Percentiles rank a stretch among this genome's conserved stretches.
These are phyloP conservation scores for Aromia moschata DNA, from an alignment of 2,888 invertebrate species.

Conservation along the genomic window DNA sequence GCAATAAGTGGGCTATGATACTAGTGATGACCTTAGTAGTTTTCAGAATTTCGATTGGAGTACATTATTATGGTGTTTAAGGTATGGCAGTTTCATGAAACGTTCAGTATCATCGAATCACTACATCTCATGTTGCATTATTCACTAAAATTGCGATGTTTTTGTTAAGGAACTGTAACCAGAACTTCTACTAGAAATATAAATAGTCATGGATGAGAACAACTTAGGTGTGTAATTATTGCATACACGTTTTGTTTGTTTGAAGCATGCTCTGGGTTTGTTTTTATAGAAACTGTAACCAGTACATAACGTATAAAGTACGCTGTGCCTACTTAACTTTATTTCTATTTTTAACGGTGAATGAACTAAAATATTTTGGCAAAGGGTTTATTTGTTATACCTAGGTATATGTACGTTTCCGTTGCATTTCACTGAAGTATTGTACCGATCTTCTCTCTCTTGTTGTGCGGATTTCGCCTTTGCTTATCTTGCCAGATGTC, in stretches of 20 bases:
- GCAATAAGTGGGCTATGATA: conserved; percentile 22
- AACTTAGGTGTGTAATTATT: conserved; percentile 57
- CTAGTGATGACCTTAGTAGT: conserved; percentile 26
- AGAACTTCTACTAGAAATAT: conserved; percentile 39
- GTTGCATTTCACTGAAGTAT: background rate
- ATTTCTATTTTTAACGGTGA: conserved; percentile 54
- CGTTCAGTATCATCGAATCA: conserved; percentile 3
- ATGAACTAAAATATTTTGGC: conserved; percentile 50
- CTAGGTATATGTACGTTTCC: conserved; percentile 11
- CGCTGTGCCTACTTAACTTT: conserved; percentile 30
- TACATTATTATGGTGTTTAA: conserved; percentile 39
- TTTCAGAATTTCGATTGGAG: conserved; percentile 34
- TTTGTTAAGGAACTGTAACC: conserved; percentile 34
- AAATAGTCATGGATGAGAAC: conserved; percentile 57
- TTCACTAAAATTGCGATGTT: conserved; percentile 33
- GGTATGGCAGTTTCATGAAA: conserved; percentile 29
- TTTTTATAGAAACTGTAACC: conserved; percentile 28
- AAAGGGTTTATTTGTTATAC: conserved; percentile 30
- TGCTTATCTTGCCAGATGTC: conserved; percentile 8
- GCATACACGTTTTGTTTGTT: conserved; percentile 35
- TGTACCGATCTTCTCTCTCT: background rate
- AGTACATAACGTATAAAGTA: conserved; percentile 26
- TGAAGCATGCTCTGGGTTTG: conserved; percentile 35
- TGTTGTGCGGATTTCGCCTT: conserved; percentile 3
- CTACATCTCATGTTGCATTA: conserved; percentile 17